Percentiles rank a stretch among this genome's conserved stretches.
phyloP scores from a whole-genome alignment of 2,113 vertebrate genomes.

The Equus quagga region DNA sequence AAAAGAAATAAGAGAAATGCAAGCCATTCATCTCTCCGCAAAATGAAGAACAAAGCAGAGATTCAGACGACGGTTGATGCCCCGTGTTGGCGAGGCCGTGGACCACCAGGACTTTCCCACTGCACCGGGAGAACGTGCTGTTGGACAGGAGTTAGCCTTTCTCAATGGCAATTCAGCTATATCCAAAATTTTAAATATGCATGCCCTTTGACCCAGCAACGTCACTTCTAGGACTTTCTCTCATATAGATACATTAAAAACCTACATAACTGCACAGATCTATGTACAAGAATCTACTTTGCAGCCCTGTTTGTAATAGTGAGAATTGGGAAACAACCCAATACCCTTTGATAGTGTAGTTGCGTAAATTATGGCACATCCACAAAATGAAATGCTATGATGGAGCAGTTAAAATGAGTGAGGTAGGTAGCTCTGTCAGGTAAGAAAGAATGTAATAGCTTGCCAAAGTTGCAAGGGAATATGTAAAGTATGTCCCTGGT shows the following conservation, averaged over 20 bases:
- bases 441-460: not conserved
- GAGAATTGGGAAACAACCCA: not conserved
- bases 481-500: not conserved
- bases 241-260: not conserved
- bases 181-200: not conserved
- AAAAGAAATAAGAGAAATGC: not conserved
- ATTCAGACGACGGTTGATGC: not conserved
- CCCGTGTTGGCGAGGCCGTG: not conserved
- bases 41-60: not conserved
- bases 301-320: not conserved
- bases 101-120: not conserved
- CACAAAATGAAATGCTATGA: not conserved
- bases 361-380: not conserved
- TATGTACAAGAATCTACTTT: not conserved
- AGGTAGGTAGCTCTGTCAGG: not conserved
- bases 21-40: not conserved
- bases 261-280: not conserved
- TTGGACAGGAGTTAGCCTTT: not conserved
- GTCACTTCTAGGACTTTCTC: not conserved
- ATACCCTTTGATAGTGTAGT: not conserved
- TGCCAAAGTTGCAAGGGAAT: not conserved
- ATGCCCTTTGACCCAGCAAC: not conserved
- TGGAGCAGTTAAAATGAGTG: not conserved
- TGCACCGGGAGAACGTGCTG: rapidly evolving
- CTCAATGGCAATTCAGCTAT: not conserved